Conservation (phyloP, 2,797 vertebrate genomes). For the Pyrocephalus nanus region DNA sequence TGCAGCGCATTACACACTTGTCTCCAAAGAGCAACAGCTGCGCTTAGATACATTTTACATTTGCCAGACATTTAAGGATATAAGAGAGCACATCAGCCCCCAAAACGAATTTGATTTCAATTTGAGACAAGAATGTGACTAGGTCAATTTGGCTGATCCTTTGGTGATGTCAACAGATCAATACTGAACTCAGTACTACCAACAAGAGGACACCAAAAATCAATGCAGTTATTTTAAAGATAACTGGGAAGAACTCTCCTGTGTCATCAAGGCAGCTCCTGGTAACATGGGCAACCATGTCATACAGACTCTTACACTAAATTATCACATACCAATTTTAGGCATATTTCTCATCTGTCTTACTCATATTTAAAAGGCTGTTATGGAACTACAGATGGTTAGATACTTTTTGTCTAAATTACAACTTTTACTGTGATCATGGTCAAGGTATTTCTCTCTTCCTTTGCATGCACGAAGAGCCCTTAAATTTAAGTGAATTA, state of each 20-base stretch:
- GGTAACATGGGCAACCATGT: background rate
- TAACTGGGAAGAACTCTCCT: background rate
- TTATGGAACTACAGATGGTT: background rate
- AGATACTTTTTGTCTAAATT: background rate
- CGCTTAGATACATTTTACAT: background rate
- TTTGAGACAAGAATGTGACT: background rate
- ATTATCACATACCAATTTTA: background rate
- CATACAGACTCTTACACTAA: background rate
- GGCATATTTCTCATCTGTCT: background rate
- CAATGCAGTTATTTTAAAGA: background rate
- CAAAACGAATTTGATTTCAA: background rate
- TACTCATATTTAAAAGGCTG: background rate
- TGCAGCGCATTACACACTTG: background rate
- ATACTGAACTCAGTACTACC: background rate
- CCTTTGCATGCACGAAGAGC: background rate
- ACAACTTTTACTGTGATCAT: background rate
- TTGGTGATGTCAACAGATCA: background rate
- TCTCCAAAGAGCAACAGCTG: background rate
- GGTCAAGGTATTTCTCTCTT: background rate
- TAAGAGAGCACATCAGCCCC: accelerated
- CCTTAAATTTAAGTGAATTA: background rate
- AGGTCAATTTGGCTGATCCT: background rate
- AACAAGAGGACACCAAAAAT: background rate
- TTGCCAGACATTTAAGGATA: background rate
- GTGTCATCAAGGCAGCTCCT: background rate